A percentile compares a stretch with the other conserved stretches of the same genome.
Evolutionary conservation across 2,888 invertebrate species (phyloP).

Genomic region (Hirtodrosophila alboralis): DNA sequence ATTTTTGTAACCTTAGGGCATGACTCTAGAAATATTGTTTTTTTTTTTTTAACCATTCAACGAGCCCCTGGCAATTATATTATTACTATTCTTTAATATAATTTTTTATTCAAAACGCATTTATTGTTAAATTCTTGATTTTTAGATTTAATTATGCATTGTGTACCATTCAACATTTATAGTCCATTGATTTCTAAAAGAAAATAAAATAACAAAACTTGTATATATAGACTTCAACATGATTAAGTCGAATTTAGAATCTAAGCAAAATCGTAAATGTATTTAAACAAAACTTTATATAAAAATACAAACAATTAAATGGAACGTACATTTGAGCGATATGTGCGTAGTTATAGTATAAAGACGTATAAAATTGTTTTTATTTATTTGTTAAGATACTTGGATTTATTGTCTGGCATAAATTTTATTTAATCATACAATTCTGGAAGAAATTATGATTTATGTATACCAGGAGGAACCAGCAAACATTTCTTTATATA

Average conservation of each 20-base stretch:
- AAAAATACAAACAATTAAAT: constrained; percentile 43
- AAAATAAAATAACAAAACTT: constrained; percentile 61
- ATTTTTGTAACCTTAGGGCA: constrained; percentile 16
- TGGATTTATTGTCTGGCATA: too few relatives aligned
- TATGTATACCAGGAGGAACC: too few relatives aligned
- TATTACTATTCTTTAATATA: background rate
- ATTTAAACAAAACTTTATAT: constrained; percentile 44
- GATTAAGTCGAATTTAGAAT: constrained; percentile 28
- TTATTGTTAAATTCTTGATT: constrained; percentile 43
- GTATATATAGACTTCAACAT: constrained; percentile 42
- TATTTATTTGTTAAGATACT: background rate
- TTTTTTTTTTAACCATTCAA: constrained; percentile 25
- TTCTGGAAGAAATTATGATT: too few relatives aligned
- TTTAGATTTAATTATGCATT: constrained; percentile 31
- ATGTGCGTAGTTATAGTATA: constrained; percentile 31
- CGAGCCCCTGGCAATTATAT: constrained; percentile 20
- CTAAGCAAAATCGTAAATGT: constrained; percentile 37
- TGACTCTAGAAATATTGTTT: constrained; percentile 33
- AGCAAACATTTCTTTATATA: too few relatives aligned
- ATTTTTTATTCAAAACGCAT: constrained; percentile 40
- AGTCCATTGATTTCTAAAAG: constrained; percentile 65
- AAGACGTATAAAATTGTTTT: background rate
- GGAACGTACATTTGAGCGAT: constrained; percentile 22
- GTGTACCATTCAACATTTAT: constrained; percentile 28
- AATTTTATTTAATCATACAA: too few relatives aligned